Percentiles rank a stretch among this genome's conserved stretches.
Conservation (phyloP, 2,888 invertebrate species). For the Trachelus iudaicus region DNA sequence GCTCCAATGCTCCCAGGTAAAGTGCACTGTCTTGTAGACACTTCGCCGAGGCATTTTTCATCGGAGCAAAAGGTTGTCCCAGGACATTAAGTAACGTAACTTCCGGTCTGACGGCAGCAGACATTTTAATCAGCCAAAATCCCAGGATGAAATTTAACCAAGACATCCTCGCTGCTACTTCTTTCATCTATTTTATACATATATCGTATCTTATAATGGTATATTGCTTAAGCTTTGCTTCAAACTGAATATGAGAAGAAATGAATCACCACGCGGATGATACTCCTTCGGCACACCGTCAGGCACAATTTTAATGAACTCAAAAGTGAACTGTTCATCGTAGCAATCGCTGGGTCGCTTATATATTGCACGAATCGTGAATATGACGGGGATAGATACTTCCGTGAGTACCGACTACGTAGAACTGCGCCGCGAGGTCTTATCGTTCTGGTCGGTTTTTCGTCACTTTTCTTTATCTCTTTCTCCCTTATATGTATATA, state of each 20-base stretch:
- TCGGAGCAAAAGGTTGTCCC: constrained; percentile 43
- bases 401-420: background rate
- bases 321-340: constrained; percentile 30
- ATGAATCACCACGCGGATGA: no score
- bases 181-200: background rate
- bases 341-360: constrained; percentile 49
- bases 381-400: constrained; percentile 18
- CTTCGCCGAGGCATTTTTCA: constrained; percentile 35
- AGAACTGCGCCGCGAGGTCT: constrained; percentile 11
- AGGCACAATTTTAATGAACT: constrained; percentile 14
- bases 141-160: background rate
- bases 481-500: no score
- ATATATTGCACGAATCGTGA: constrained; percentile 41
- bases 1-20: constrained; percentile 40
- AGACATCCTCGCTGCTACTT: background rate
- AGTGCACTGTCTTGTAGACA: constrained; percentile 44
- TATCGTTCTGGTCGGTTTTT: background rate
- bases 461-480: no score
- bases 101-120: constrained; percentile 35
- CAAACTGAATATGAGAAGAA: no score
- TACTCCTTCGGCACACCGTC: background rate
- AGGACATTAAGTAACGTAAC: constrained; percentile 39
- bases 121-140: no score
- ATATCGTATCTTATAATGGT: no score
- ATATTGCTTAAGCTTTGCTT: no score